phyloP scores from a whole-genome alignment of 2,888 invertebrate species.

The Stegana nigrithorax region DNA sequence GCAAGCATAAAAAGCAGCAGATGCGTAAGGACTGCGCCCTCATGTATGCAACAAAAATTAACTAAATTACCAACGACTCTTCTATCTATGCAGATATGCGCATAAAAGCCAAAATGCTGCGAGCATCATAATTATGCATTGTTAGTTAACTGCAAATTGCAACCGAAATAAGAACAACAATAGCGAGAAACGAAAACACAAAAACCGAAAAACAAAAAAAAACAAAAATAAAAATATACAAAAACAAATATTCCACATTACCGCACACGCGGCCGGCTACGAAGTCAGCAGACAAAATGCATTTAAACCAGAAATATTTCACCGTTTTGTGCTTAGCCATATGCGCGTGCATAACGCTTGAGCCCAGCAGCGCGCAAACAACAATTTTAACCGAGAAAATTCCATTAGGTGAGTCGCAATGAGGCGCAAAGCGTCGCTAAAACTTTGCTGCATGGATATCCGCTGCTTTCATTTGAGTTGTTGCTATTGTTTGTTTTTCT shows the following conservation, averaged over 20 bases:
- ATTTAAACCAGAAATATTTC: conserved; percentile 64
- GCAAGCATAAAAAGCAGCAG: too few relatives aligned
- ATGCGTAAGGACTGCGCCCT: conserved; percentile 7
- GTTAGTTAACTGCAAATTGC: conserved; percentile 8
- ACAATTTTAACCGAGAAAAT: conserved; percentile 69
- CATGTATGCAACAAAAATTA: not conserved
- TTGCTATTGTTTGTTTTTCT: not conserved
- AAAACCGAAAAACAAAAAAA: not conserved
- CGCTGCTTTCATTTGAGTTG: not conserved
- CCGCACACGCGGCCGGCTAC: not conserved
- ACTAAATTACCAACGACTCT: too few relatives aligned
- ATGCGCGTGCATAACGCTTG: conserved; percentile 59
- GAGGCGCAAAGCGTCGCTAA: conserved; percentile 14
- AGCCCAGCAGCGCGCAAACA: conserved; percentile 27
- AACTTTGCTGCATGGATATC: not conserved
- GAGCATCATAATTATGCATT: too few relatives aligned
- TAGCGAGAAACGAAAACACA: too few relatives aligned
- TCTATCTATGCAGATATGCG: too few relatives aligned
- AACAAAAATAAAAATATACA: not conserved
- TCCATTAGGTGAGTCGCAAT: conserved; percentile 68
- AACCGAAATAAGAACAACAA: conserved; percentile 23
- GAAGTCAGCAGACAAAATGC: conserved; percentile 55
- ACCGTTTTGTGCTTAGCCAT: conserved; percentile 65
- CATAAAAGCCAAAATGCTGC: too few relatives aligned
- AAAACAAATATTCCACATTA: not conserved